A percentile compares a stretch with the other conserved stretches of the same genome.
phyloP scores from a whole-genome alignment of 2,113 vertebrate species.

The Agelaius phoeniceus region DNA sequence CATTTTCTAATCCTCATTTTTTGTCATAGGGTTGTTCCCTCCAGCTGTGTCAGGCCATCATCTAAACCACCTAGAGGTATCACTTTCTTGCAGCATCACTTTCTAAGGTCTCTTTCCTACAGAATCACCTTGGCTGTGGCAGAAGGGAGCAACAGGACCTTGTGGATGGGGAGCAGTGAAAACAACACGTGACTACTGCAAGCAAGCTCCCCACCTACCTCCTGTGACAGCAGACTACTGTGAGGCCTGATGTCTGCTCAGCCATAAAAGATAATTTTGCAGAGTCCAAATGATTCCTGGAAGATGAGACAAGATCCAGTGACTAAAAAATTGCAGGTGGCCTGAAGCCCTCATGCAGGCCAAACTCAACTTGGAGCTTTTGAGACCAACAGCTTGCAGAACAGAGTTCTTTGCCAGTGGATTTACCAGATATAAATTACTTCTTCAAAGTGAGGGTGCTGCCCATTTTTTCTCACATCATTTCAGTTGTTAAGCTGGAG shows the following conservation, averaged over 20 bases:
- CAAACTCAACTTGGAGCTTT: background rate
- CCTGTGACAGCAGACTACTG: background rate
- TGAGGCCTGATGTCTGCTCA: accelerated
- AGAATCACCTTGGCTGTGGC: background rate
- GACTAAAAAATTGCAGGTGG: background rate
- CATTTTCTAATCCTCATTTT: background rate
- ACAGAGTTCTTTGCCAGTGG: background rate
- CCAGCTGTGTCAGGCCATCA: background rate
- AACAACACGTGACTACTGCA: accelerated
- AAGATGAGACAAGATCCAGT: background rate
- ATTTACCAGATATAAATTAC: background rate
- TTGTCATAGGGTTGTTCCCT: background rate
- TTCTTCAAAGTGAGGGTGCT: background rate
- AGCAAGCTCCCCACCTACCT: background rate
- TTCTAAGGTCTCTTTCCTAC: background rate
- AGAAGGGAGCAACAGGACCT: background rate
- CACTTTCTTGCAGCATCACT: background rate
- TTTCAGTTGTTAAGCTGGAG: background rate
- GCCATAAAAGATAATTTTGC: background rate
- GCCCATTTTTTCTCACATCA: background rate
- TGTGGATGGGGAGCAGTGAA: background rate
- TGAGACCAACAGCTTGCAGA: background rate
- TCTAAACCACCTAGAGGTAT: background rate
- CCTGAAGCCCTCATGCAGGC: background rate
- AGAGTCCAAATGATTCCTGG: background rate